A percentile compares a stretch with the other conserved stretches of the same genome.
Conservation (phyloP, 2,888 invertebrate species). For the Eupithecia abbreviata region DNA sequence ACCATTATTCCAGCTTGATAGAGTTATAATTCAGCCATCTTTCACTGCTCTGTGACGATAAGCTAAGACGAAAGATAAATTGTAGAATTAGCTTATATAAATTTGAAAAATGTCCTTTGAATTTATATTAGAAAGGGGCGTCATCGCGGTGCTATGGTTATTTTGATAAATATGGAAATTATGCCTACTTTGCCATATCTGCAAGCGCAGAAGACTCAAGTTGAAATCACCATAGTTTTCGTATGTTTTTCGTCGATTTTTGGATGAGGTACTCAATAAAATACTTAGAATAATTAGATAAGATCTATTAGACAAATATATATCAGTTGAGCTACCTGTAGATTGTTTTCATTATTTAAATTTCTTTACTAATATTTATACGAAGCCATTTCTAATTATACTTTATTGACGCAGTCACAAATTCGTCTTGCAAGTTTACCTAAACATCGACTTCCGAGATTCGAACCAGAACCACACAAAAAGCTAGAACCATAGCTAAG, state of each 20-base stretch:
- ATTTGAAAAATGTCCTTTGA: constrained; percentile 11
- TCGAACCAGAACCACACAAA: neutral
- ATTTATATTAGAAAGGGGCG: constrained; percentile 7
- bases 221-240: neutral
- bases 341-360: too few species aligned
- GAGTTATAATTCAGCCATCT: constrained; percentile 22
- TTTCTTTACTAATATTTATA: too few species aligned
- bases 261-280: neutral
- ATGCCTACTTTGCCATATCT: neutral
- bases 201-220: neutral
- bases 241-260: neutral
- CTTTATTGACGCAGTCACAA: too few species aligned
- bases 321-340: too few species aligned
- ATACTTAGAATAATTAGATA: too few species aligned
- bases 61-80: constrained; percentile 22
- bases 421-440: too few species aligned
- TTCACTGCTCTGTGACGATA: constrained; percentile 21
- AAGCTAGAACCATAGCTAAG: neutral
- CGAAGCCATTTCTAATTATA: too few species aligned
- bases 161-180: neutral
- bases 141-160: neutral
- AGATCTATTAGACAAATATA: too few species aligned
- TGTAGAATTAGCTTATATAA: constrained; percentile 16
- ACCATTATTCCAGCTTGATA: constrained; percentile 16
- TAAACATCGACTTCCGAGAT: neutral